Evolutionary conservation across 2,797 vertebrate species (phyloP).

Genomic region (Eutrigla gurnardus): DNA sequence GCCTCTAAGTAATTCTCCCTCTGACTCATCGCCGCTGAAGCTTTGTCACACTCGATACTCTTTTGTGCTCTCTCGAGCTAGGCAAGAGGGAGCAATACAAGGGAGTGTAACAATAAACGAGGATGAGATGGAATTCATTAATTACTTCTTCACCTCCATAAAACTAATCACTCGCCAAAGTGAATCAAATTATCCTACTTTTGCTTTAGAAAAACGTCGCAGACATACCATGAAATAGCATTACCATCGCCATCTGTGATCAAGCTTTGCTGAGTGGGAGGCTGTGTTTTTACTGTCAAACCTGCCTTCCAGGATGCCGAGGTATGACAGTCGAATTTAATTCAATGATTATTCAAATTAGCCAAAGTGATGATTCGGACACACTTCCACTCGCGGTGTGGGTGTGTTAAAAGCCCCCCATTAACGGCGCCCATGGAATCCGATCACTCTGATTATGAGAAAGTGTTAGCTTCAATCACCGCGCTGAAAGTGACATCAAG

Average conservation of each 20-base stretch:
- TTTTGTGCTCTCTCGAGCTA: slow-evolving; percentile 67
- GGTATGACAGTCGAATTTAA: slow-evolving; percentile 76
- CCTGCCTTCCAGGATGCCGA: slow-evolving; percentile 65
- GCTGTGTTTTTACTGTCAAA: slow-evolving; percentile 74
- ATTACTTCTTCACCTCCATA: slow-evolving; percentile 78
- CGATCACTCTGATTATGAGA: slow-evolving; percentile 56
- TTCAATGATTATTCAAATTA: slow-evolving; percentile 79
- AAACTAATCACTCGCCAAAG: slow-evolving; percentile 79
- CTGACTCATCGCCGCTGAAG: slow-evolving; percentile 69
- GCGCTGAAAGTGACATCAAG: slow-evolving; percentile 43
- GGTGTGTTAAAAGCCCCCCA: slow-evolving; percentile 42
- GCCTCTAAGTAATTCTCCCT: slow-evolving; percentile 68
- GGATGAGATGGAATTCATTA: slow-evolving; percentile 76
- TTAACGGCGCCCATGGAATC: slow-evolving; percentile 55
- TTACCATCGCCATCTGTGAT: slow-evolving; percentile 72
- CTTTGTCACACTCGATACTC: slow-evolving; percentile 74
- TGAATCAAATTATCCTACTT: slow-evolving; percentile 79
- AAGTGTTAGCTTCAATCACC: slow-evolving; percentile 43
- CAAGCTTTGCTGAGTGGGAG: slow-evolving; percentile 64
- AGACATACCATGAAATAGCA: slow-evolving; percentile 80
- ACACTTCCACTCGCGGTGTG: slow-evolving; percentile 50
- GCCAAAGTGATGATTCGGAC: slow-evolving; percentile 64
- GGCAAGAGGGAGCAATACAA: slow-evolving; percentile 69
- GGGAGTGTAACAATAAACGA: slow-evolving; percentile 75
- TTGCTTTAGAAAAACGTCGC: slow-evolving; percentile 70